Percentiles rank a stretch among this genome's conserved stretches.
Conservation (phyloP, 1,140 invertebrate genomes). For the Pteromalus puparum region DNA sequence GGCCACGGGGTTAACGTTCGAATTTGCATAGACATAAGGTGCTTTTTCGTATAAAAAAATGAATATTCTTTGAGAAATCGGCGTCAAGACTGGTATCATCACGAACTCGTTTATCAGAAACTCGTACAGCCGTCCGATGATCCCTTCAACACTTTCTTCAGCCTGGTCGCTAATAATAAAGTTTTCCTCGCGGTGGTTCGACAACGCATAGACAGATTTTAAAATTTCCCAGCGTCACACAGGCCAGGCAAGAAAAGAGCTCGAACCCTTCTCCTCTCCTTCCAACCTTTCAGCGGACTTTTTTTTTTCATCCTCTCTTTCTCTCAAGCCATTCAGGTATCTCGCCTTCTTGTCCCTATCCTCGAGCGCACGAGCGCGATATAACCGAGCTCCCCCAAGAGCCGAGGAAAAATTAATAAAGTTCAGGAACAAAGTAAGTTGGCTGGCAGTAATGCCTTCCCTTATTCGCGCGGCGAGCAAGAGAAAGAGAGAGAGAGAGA, state of each 20-base stretch:
- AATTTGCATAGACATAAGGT: no score
- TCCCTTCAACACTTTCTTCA: background rate
- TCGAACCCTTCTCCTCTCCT: conserved; percentile 28
- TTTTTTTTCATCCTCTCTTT: conserved; percentile 32
- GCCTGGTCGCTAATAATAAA: conserved; percentile 72
- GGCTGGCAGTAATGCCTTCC: conserved; percentile 71
- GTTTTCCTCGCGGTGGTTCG: conserved; percentile 73
- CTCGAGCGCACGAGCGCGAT: conserved; percentile 48
- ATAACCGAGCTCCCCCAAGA: conserved; percentile 68
- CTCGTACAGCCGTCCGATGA: conserved; percentile 7
- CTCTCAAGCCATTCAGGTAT: conserved; percentile 39
- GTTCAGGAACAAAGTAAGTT: conserved; percentile 77
- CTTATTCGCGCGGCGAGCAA: conserved; percentile 36
- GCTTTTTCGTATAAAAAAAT: no score
- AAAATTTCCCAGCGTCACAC: conserved; percentile 73
- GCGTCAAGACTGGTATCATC: no score
- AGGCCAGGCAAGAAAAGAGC: conserved; percentile 35
- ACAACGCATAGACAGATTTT: conserved; percentile 76
- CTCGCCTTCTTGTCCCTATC: conserved; percentile 32
- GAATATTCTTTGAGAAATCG: no score
- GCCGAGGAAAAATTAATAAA: conserved; percentile 76
- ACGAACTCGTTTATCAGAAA: conserved; percentile 22
- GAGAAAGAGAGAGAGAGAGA: conserved; percentile 18
- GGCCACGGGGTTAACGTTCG: background rate
- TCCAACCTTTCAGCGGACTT: conserved; percentile 35